These are phyloP conservation scores for Eumacrocentrus americanus DNA, from an alignment of 2,888 invertebrate species.

Conservation along the genomic window DNA sequence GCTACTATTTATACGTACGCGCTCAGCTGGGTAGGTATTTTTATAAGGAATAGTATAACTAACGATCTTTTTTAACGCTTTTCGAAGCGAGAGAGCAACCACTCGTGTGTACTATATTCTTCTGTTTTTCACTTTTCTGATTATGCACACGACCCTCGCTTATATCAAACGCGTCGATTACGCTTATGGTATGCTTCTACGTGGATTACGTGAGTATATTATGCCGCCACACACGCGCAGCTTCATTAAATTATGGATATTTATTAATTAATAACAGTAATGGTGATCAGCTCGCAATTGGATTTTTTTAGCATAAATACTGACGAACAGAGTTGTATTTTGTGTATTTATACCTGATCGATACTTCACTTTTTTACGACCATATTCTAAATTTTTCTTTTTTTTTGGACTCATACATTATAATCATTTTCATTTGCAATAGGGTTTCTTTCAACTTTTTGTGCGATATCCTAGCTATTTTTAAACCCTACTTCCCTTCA, in stretches of 20 bases:
- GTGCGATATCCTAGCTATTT: background rate
- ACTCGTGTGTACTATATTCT: background rate
- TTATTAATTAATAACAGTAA: constrained; percentile 6
- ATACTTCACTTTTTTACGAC: background rate
- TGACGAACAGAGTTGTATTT: background rate
- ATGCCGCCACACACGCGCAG: constrained; percentile 23
- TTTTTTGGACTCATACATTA: background rate
- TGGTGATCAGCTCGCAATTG: background rate
- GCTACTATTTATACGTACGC: constrained; percentile 36
- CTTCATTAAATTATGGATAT: constrained; percentile 24
- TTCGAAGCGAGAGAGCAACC: constrained; percentile 17
- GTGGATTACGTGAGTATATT: constrained; percentile 21
- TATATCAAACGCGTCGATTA: constrained; percentile 21
- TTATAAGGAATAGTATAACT: constrained; percentile 15
- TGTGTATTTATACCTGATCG: background rate
- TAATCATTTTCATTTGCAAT: background rate
- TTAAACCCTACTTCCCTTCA: constrained; percentile 4
- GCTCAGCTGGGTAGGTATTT: constrained; percentile 32
- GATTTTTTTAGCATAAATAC: background rate
- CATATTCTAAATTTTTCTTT: background rate
- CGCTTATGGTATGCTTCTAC: constrained; percentile 17
- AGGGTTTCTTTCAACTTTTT: background rate
- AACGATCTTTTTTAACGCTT: constrained; percentile 1
- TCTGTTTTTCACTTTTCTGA: constrained; percentile 16
- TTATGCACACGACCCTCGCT: background rate